Percentiles rank a stretch among this genome's conserved stretches.
phyloP scores from a whole-genome alignment of 2,888 invertebrate species.

The Leptura quadrifasciata region DNA sequence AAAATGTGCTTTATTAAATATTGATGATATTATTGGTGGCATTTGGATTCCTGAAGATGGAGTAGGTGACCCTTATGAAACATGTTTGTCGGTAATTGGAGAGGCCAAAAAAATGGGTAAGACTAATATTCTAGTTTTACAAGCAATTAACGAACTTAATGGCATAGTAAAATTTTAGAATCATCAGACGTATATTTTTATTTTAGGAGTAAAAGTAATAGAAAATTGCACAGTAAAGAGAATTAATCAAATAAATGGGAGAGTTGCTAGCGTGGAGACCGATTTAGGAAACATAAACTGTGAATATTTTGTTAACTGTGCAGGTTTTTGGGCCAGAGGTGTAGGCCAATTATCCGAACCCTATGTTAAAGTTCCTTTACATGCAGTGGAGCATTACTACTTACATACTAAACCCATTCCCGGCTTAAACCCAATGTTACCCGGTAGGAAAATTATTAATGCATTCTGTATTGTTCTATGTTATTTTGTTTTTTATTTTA shows the following conservation, averaged over 20 bases:
- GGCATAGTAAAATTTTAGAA: too few relatives aligned
- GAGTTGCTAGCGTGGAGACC: conserved; percentile 86
- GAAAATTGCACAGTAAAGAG: conserved; percentile 86
- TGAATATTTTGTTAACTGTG: conserved; percentile 95
- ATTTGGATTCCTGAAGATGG: conserved; percentile 96
- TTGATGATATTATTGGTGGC: conserved; percentile 90
- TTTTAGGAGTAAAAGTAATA: conserved; percentile 83
- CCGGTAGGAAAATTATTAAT: conserved; percentile 79
- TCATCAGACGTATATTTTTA: too few relatives aligned
- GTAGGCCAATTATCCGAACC: conserved; percentile 91
- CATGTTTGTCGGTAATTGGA: conserved; percentile 82
- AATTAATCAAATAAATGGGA: conserved; percentile 80
- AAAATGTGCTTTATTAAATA: conserved; percentile 85
- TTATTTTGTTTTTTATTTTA: conserved; percentile 61
- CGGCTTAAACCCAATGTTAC: conserved; percentile 86
- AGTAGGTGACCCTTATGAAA: conserved; percentile 88
- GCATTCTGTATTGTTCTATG: neutral
- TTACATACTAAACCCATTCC: conserved; percentile 89
- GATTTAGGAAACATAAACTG: conserved; percentile 86
- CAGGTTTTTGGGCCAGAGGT: conserved; percentile 95
- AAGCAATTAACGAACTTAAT: too few relatives aligned
- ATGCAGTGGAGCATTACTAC: conserved; percentile 96
- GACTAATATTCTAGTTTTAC: conserved; percentile 33
- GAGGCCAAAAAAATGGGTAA: conserved; percentile 83
- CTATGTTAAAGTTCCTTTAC: conserved; percentile 90